These are phyloP conservation scores for Alectura lathami DNA, from an alignment of 2,113 vertebrate species.

Conservation along the genomic window DNA sequence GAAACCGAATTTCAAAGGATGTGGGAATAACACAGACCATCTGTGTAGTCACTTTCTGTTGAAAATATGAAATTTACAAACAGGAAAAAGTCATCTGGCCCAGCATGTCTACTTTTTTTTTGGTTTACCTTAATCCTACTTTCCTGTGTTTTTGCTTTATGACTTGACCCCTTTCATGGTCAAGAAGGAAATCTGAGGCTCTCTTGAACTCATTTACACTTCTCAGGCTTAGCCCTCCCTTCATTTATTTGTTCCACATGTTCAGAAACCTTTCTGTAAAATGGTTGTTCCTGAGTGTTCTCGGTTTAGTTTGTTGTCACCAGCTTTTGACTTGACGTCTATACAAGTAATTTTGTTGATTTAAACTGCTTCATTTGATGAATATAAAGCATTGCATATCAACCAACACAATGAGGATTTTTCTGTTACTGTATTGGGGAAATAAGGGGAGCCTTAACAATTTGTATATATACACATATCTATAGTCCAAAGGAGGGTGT, in stretches of 20 bases:
- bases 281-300: neutral
- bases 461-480: neutral
- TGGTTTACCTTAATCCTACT: slow-evolving; percentile 20
- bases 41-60: slow-evolving; percentile 9
- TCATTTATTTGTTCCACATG: neutral
- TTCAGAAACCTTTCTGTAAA: neutral
- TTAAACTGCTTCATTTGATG: neutral
- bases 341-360: neutral
- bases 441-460: neutral
- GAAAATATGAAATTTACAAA: slow-evolving; percentile 46
- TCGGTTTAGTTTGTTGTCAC: neutral
- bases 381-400: neutral
- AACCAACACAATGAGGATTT: neutral
- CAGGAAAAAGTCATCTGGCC: neutral
- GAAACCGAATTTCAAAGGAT: slow-evolving; percentile 48
- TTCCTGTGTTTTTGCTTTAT: neutral
- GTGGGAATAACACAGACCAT: slow-evolving; percentile 59
- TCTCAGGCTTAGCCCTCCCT: neutral
- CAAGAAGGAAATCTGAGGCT: neutral
- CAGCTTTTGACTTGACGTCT: neutral
- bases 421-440: neutral
- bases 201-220: slow-evolving; percentile 10
- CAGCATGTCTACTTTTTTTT: neutral
- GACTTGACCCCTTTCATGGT: neutral
- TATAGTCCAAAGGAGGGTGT: neutral